phyloP scores from a whole-genome alignment of 2,113 vertebrate genomes.

The Laticauda colubrina region DNA sequence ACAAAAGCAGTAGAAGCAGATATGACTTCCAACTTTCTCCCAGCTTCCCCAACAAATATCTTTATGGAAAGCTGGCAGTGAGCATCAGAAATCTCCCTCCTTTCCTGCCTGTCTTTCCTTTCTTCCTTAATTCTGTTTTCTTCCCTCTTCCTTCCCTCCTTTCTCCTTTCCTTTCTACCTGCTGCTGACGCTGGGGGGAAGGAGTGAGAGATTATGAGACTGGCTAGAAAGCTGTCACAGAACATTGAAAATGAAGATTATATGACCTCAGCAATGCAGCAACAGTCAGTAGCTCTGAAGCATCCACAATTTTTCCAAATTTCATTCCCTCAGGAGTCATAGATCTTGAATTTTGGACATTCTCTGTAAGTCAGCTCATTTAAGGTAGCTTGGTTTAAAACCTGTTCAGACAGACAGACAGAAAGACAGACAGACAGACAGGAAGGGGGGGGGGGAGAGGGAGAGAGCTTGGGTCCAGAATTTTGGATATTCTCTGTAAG shows the following conservation, averaged over 20 bases:
- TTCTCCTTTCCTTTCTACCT: not conserved
- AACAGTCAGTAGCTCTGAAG: not conserved
- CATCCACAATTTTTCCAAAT: not conserved
- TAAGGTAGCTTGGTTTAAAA: not conserved
- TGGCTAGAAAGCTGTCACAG: not conserved
- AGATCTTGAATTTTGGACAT: not conserved
- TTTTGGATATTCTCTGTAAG: no score
- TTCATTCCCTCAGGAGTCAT: not conserved
- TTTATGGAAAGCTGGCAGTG: no score
- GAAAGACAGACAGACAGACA: no score
- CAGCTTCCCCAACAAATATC: not conserved
- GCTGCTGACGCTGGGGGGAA: not conserved
- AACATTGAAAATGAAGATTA: not conserved
- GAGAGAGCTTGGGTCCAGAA: no score
- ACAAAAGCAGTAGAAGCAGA: not conserved
- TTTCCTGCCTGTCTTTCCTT: not conserved
- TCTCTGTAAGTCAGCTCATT: not conserved
- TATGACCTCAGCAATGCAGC: not conserved
- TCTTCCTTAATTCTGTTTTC: not conserved
- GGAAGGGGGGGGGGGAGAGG: no score
- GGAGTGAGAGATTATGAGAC: not conserved
- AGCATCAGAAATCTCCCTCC: not conserved
- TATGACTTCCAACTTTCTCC: not conserved
- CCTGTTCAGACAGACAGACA: no score
- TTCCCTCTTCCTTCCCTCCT: no score